These are phyloP conservation scores for Mythimna impura DNA, from an alignment of 2,888 invertebrate species.

Conservation along the genomic window DNA sequence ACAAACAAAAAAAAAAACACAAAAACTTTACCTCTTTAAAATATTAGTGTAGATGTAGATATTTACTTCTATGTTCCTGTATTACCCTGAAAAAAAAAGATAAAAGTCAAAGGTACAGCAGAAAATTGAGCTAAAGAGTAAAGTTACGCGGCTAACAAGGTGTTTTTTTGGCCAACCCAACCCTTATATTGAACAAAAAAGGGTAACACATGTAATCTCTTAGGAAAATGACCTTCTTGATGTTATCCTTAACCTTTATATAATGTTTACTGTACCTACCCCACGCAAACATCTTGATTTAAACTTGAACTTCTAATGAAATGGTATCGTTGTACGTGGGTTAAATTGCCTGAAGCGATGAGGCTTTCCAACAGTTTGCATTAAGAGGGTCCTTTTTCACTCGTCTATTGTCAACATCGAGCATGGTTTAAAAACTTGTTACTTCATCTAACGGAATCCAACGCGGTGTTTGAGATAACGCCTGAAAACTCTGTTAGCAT, in stretches of 20 bases:
- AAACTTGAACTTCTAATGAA: constrained; percentile 30
- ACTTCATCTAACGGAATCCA: no score
- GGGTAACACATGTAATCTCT: constrained; percentile 21
- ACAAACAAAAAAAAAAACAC: no score
- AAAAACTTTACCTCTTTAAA: no score
- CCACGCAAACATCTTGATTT: constrained; percentile 31
- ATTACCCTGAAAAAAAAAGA: neutral
- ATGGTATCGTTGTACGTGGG: constrained; percentile 6
- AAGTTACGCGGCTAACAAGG: constrained; percentile 14
- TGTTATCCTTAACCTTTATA: constrained; percentile 26
- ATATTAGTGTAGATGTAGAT: no score
- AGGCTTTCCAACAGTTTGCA: neutral
- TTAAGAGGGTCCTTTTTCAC: no score
- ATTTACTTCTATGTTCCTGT: no score
- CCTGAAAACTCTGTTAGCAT: no score
- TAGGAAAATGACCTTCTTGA: constrained; percentile 14
- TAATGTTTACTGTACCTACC: neutral
- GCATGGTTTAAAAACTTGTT: no score
- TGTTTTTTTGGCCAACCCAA: constrained; percentile 6
- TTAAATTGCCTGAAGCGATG: neutral
- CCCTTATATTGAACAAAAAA: neutral
- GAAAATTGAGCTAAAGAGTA: neutral
- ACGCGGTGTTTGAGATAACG: no score
- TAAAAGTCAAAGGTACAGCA: neutral
- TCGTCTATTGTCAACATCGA: no score